Base-by-base conservation (phyloP, 2,797 vertebrate genomes). In the Pipistrellus kuhlii region DNA sequence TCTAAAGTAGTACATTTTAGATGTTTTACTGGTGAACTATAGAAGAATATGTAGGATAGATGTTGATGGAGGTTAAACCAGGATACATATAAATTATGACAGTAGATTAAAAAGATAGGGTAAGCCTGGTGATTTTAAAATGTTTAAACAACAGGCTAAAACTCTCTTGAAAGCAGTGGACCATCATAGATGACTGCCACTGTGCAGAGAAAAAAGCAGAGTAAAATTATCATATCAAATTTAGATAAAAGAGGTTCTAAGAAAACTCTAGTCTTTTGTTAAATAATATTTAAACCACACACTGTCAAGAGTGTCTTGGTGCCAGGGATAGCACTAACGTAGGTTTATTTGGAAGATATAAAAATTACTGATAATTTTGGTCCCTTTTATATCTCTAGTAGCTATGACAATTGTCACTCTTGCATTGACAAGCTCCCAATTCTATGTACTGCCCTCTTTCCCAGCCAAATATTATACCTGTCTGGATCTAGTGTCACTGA, bases 261-360 rank as follows among this genome's bases (percentile, higher is more conserved):
- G 20, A 83, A 55, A 62, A 81, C 85, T 57, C 32, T 53, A 46
- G 15, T 75, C 8, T 59, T 66, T 66, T 72, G 41, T 95, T 82
- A 77, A 94, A 35, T 85, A 38, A 46, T 82, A 62, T 71, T 80
- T 32, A 85, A 88, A 32, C 15, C 14, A 73, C 18, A 82, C n/a
- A 64, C 14, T 90, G 53, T 17, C 15, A 80, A 66, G 23, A 75
- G 7, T 75, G 41, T 27, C 30, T 8, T 66, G 12, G 12, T 77
- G 23, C 5, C 20, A 89, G 48, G 64, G 32, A 48, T 2, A 32
- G 5, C 25, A 76, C 5, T 89, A 77, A 93, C 83, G 48, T 23
- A 57, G 18, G 87, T 88, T 92, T 85, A n/a, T 71, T 83, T 53
- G 46, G 66, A 75, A 73, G 53, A 21, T 80, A n/a, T 53, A n/a